Conservation (phyloP, 2,888 invertebrate species). For the Netelia inedita region DNA sequence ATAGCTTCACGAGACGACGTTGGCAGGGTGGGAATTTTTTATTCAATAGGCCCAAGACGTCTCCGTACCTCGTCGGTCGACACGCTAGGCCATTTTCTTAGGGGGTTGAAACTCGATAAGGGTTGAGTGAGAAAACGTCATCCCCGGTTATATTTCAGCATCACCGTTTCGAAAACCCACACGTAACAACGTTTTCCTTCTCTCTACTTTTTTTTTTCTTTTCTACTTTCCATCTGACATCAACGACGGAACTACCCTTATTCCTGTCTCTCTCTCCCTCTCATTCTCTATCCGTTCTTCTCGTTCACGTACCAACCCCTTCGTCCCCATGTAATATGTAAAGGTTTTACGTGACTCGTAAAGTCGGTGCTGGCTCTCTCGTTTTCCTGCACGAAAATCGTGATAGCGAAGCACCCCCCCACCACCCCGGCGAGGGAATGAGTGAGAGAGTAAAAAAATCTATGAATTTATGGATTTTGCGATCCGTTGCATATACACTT, state of each 20-base stretch:
- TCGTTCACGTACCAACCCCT: slow-evolving; percentile 70
- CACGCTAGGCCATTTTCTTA: neutral
- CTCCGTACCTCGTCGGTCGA: too few species aligned
- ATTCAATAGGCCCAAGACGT: too few species aligned
- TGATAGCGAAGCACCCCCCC: neutral
- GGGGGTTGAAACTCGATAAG: slow-evolving; percentile 10
- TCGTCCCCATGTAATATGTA: slow-evolving; percentile 72
- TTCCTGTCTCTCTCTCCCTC: slow-evolving; percentile 30
- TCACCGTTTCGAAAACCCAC: slow-evolving; percentile 38
- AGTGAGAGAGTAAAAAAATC: slow-evolving; percentile 30
- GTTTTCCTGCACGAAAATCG: slow-evolving; percentile 52
- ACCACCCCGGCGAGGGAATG: neutral
- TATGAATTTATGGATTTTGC: slow-evolving; percentile 67
- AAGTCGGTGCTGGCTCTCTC: slow-evolving; percentile 59
- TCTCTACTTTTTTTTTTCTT: slow-evolving; percentile 9
- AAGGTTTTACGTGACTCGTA: slow-evolving; percentile 74
- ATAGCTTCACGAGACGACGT: too few species aligned
- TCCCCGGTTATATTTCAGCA: slow-evolving; percentile 22
- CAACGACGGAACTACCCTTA: slow-evolving; percentile 34
- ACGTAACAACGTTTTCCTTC: slow-evolving; percentile 17
- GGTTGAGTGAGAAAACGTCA: slow-evolving; percentile 33
- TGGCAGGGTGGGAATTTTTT: too few species aligned
- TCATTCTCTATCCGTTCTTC: slow-evolving; percentile 59
- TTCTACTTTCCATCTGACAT: slow-evolving; percentile 22
- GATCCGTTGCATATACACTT: neutral